phyloP scores from a whole-genome alignment of 2,113 vertebrate species.

The Notarius quadriscutis region DNA sequence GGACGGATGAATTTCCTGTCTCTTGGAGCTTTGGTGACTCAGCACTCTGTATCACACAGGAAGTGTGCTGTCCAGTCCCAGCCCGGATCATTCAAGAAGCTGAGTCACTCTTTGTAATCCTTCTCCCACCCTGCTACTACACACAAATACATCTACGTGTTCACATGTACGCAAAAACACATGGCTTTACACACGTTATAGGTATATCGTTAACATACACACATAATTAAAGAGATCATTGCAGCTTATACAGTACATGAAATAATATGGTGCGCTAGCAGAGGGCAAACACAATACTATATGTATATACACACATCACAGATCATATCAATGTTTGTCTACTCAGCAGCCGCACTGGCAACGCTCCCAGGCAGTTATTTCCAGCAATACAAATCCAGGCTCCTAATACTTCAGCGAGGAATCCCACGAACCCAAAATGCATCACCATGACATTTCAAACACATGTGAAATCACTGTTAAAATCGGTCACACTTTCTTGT shows the following conservation, averaged over 20 bases:
- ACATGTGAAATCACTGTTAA: background rate
- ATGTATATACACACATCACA: background rate
- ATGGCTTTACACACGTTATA: background rate
- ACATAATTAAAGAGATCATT: background rate
- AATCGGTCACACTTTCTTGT: background rate
- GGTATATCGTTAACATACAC: background rate
- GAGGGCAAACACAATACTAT: background rate
- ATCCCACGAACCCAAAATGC: background rate
- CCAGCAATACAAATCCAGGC: background rate
- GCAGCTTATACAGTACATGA: background rate
- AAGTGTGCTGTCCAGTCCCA: conserved; percentile 36
- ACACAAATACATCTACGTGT: background rate
- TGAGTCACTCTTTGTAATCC: conserved; percentile 40
- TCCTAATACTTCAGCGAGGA: background rate
- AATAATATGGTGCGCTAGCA: background rate
- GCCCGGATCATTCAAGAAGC: conserved; percentile 33
- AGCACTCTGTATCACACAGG: conserved; percentile 20
- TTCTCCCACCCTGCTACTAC: background rate
- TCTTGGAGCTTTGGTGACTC: conserved; percentile 31
- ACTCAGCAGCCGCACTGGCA: background rate
- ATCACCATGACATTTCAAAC: background rate
- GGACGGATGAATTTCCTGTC: conserved; percentile 43
- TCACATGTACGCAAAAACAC: conserved; percentile 14
- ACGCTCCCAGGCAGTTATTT: background rate
- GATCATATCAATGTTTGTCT: background rate